A percentile compares a stretch with the other conserved stretches of the same genome.
phyloP scores from a whole-genome alignment of 2,797 vertebrate species.

The Arctocebus calabarensis region DNA sequence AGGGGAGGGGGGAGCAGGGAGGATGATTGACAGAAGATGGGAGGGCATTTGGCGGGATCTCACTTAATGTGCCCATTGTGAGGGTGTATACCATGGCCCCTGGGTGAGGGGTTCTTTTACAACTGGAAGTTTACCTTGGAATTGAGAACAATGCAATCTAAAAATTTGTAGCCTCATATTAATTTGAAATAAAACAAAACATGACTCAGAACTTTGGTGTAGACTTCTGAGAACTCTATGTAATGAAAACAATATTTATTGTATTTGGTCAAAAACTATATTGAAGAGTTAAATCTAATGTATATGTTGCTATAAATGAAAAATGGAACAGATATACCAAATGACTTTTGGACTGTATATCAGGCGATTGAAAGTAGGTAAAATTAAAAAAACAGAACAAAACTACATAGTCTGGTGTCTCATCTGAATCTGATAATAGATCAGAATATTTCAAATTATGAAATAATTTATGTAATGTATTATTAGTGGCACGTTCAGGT shows the following conservation, averaged over 20 bases:
- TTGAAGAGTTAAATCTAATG: neutral
- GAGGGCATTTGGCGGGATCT: no score
- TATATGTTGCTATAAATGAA: neutral
- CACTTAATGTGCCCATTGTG: no score
- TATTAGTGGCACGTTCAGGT: neutral
- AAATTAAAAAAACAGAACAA: neutral
- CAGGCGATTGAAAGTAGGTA: neutral
- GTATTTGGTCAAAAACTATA: neutral
- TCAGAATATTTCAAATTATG: constrained; percentile 17
- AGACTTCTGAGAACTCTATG: no score
- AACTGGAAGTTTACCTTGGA: no score
- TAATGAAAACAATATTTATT: no score
- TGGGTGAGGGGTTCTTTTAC: no score
- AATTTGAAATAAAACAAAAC: no score
- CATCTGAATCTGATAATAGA: neutral
- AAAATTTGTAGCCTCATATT: no score
- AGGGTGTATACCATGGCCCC: no score
- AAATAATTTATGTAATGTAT: neutral
- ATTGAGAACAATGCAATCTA: no score
- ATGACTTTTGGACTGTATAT: neutral
- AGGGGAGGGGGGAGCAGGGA: no score
- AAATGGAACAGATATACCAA: neutral
- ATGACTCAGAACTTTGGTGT: neutral
- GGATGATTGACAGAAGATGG: no score
- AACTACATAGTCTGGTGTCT: neutral